Conservation (phyloP, 2,888 invertebrate species). For the Stegophylla sp. region DNA sequence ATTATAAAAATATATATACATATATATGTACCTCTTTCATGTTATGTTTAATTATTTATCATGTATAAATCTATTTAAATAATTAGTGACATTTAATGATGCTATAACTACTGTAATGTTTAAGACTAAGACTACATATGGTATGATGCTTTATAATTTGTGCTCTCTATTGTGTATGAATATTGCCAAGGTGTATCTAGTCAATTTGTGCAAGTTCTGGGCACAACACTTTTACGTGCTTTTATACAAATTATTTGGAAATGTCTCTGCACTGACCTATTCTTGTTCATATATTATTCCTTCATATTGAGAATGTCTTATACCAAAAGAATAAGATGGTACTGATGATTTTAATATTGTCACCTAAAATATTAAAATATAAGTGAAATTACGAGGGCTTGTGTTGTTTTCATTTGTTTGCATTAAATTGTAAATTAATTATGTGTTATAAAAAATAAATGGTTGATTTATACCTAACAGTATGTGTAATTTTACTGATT, state of each 20-base stretch:
- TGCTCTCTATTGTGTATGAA: conserved; percentile 9
- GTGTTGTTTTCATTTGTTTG: not conserved
- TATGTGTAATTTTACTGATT: too few relatives aligned
- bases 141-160: not conserved
- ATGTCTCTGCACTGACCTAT: conserved; percentile 27
- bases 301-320: conserved; percentile 81
- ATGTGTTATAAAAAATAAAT: not conserved
- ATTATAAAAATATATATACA: too few relatives aligned
- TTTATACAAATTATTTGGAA: not conserved
- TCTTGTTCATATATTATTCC: conserved; percentile 65
- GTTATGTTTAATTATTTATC: too few relatives aligned
- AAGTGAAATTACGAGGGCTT: not conserved
- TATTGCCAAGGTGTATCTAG: not conserved
- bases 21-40: too few relatives aligned
- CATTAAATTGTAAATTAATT: not conserved
- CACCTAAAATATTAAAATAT: conserved; percentile 41
- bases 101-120: not conserved
- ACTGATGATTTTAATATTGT: conserved; percentile 53
- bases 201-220: conserved; percentile 1
- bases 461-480: not conserved
- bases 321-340: conserved; percentile 81
- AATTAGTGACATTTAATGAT: too few relatives aligned
- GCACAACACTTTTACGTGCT: not conserved
- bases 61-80: too few relatives aligned
- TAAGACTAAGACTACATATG: not conserved